Evolutionary conservation across 2,888 invertebrate genomes (phyloP), one percentile per base, ranked within the genome.

Genomic region (Griposia aprilina): DNA sequence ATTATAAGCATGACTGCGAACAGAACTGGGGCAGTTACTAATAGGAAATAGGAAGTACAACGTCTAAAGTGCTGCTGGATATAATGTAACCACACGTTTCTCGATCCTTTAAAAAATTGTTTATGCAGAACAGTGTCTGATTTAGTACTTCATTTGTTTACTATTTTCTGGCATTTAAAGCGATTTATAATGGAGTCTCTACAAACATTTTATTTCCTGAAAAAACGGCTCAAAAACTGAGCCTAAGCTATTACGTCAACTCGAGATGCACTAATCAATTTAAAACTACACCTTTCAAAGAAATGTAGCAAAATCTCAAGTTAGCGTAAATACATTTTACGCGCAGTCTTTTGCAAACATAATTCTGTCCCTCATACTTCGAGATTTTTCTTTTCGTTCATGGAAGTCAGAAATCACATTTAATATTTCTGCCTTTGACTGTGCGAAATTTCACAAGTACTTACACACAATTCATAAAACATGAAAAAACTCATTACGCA

Each of bases 401-500:
- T 23, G n/a, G 13, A 20, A 23, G 23, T 50, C 60, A 48, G 30
- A 68, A 75, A 8, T 68, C 57, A 57, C 26, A 66, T 60, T 36
- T 8, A 6, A n/a, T 10, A 8, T 23, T 68, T 45, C 65, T 77
- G 74, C 77, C 52, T 50, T 66, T 72, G 77, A 81, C 84, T 84
- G 81, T 81, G 70, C 62, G 41, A 76, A 50, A 67, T 57, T 68
- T 63, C 26, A 3, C 20, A 65, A 66, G 59, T 69, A 62, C 30
- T 36, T 69, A 72, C 75, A 69, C 60, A 70, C 63, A 60, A 75
- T 81, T 78, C 79, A 78, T 76, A 70, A 63, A 79, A 84, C 77
- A 82, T 81, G 63, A 75, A 78, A 73, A 65, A 76, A 67, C 73
- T 82, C 85, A 84, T 85, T 83, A 85, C 70, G 85, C 85, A 77